These are phyloP conservation scores for Asteroscopus sphinx DNA, from an alignment of 2,888 invertebrate genomes.

Conservation along the genomic window DNA sequence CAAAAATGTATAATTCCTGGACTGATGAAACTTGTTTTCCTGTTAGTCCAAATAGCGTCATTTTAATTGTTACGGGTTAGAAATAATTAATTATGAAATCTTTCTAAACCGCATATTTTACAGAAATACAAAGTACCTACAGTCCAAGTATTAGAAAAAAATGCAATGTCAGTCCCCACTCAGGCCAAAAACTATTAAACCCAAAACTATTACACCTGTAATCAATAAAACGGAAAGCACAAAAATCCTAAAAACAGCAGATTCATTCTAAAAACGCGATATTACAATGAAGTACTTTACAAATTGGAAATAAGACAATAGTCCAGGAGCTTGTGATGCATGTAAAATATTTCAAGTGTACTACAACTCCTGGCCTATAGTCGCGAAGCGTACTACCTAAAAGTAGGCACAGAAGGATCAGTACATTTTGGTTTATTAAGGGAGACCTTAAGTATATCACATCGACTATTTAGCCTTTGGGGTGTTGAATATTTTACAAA, in stretches of 20 bases:
- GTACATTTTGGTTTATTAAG: constrained; percentile 87
- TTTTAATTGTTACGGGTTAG: no score
- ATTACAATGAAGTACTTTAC: constrained; percentile 70
- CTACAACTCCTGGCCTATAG: constrained; percentile 59
- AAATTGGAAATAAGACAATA: constrained; percentile 66
- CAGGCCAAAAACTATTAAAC: constrained; percentile 15
- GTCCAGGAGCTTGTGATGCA: constrained; percentile 57
- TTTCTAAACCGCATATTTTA: no score
- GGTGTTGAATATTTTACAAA: constrained; percentile 51
- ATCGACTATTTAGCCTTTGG: constrained; percentile 82
- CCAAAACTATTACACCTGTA: constrained; percentile 14
- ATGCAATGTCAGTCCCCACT: constrained; percentile 26
- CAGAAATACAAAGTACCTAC: not conserved
- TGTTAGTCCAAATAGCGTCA: no score
- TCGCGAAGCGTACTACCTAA: constrained; percentile 67
- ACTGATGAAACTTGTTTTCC: constrained; percentile 1
- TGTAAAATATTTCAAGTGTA: constrained; percentile 48
- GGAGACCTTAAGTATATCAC: constrained; percentile 87
- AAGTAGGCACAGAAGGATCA: constrained; percentile 89
- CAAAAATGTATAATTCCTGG: no score
- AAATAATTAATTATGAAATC: no score
- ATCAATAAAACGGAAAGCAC: constrained; percentile 63
- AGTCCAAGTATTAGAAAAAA: constrained; percentile 5
- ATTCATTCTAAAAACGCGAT: constrained; percentile 54
- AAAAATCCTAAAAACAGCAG: constrained; percentile 59